Percentiles rank a stretch among this genome's conserved stretches.
phyloP scores from a whole-genome alignment of 2,888 invertebrate species.

The Andrena praecox region DNA sequence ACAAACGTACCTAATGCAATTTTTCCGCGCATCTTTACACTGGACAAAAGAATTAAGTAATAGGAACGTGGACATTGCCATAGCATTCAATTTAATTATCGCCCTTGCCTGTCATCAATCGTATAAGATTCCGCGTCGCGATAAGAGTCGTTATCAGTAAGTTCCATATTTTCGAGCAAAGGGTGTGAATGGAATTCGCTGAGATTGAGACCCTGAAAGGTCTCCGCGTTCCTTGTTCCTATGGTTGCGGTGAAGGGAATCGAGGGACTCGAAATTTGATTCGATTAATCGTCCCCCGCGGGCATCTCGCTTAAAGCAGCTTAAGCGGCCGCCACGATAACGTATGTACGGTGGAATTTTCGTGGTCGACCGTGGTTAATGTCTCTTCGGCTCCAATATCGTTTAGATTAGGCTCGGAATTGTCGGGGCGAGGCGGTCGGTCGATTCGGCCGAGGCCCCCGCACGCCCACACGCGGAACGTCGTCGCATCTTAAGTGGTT shows the following conservation, averaged over 20 bases:
- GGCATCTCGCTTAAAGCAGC: not conserved
- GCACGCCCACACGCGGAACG: conserved; percentile 74
- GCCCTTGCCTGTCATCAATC: no score
- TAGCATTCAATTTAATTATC: no score
- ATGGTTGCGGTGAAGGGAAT: no score
- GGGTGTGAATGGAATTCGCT: no score
- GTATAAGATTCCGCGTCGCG: no score
- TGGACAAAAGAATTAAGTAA: no score
- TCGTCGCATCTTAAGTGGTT: conserved; percentile 72
- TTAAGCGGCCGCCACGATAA: conserved; percentile 28
- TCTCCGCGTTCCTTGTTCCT: not conserved
- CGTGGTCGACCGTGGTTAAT: conserved; percentile 42
- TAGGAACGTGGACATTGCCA: no score
- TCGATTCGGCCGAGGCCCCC: conserved; percentile 38
- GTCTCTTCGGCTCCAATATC: conserved; percentile 68
- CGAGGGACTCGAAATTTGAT: not conserved
- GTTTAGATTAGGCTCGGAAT: conserved; percentile 70
- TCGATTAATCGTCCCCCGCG: conserved; percentile 20
- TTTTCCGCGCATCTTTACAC: no score
- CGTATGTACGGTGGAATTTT: conserved; percentile 33
- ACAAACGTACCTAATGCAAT: no score
- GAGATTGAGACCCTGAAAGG: not conserved
- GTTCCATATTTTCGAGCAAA: no score
- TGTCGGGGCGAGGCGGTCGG: conserved; percentile 56
- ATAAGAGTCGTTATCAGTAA: no score